phyloP scores from a whole-genome alignment of 2,888 invertebrate genomes.

The Aelia acuminata region DNA sequence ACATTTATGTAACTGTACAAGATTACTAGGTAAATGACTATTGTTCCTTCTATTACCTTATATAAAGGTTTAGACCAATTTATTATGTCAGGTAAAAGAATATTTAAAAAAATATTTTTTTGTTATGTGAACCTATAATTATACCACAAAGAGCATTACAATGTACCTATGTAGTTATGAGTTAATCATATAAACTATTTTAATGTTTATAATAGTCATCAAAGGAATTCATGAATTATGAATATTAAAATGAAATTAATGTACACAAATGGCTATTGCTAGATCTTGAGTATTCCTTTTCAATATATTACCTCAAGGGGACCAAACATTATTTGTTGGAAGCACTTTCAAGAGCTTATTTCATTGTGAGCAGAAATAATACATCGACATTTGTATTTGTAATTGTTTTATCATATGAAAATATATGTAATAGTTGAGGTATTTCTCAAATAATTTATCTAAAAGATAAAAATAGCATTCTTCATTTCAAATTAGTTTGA shows the following conservation, averaged over 20 bases:
- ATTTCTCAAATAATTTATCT: neutral
- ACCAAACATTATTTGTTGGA: neutral
- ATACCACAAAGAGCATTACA: neutral
- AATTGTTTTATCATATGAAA: neutral
- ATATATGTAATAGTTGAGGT: neutral
- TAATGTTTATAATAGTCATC: neutral
- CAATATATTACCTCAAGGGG: neutral
- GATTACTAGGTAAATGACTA: neutral
- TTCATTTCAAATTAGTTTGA: neutral
- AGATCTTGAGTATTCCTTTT: neutral
- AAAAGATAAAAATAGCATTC: neutral
- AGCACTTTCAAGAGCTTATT: neutral
- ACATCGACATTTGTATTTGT: neutral
- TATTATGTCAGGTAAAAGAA: neutral
- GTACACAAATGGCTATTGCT: neutral
- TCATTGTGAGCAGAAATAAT: neutral
- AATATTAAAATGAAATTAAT: neutral
- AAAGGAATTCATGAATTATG: neutral
- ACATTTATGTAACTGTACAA: slow-evolving; percentile 78
- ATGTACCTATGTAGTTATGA: neutral
- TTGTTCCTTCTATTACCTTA: neutral
- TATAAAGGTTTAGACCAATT: neutral
- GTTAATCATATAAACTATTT: neutral
- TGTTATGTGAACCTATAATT: neutral
- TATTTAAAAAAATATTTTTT: neutral